A percentile compares a stretch with the other conserved stretches of the same genome.
phyloP scores from a whole-genome alignment of 2,113 vertebrate species.

The Pan paniscus region DNA sequence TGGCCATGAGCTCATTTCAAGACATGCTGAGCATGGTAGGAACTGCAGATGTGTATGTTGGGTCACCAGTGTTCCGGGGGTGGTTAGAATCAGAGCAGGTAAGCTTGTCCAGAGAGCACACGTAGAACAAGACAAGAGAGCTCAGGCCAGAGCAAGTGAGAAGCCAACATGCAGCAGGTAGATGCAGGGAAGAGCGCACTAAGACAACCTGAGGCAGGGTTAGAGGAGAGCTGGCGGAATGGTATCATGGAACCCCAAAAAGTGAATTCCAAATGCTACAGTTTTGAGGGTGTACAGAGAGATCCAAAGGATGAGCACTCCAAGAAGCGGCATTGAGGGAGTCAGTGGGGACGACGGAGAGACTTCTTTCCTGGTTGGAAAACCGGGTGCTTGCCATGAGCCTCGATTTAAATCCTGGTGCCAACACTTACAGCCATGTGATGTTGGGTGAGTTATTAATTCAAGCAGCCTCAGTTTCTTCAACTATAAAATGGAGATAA shows the following conservation, averaged over 20 bases:
- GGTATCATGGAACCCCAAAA: too few species aligned
- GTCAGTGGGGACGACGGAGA: neutral
- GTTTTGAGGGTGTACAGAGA: neutral
- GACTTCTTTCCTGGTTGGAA: neutral
- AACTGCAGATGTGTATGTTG: neutral
- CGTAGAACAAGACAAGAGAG: neutral
- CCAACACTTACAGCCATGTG: neutral
- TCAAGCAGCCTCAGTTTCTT: neutral
- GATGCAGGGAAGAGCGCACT: neutral
- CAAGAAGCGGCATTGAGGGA: too few species aligned
- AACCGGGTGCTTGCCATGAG: neutral
- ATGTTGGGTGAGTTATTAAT: neutral
- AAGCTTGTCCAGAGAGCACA: neutral
- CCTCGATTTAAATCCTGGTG: neutral
- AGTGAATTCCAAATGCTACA: neutral
- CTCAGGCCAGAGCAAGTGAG: neutral
- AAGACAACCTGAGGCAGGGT: neutral
- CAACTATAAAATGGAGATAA: neutral
- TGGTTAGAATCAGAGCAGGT: neutral
- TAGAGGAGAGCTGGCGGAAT: neutral
- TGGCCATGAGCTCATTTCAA: neutral
- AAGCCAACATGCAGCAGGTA: fast-evolving
- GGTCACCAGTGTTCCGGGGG: neutral
- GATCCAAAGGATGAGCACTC: neutral
- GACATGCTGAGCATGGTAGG: neutral